Evolutionary conservation across 1,140 invertebrate species (phyloP), one percentile per base, ranked within the genome.

Genomic region (Drosophila rhopaloa): DNA sequence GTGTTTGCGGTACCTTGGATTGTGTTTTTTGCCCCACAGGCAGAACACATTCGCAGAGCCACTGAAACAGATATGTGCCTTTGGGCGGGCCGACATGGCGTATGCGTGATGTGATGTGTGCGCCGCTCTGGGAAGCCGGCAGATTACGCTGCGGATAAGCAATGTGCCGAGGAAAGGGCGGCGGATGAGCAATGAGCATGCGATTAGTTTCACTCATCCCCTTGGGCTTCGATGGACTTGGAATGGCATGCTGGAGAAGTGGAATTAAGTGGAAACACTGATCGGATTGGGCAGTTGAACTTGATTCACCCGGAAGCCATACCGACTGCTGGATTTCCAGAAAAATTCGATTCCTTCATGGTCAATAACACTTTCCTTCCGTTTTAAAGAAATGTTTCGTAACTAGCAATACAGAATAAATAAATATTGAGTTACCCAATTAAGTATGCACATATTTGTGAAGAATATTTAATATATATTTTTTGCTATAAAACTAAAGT

Each of bases 131-230:
- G 24, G 53, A 59, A 24, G 51, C 53, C 47, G 47, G 24, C 68
- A 57, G 70, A 70, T 79, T 68, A 50, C 61, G 61, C 48, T 76
- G 47, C 61, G 58, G 54, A 76, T 76, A 76, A 76, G 55, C 62
- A 57, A 67, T 44, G 55, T 58, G 73, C 37, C 48, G 48, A 32
- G 55, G 73, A 48, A 54, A 43, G 50, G 43, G 61, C 40, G 54
- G 54, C 47, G 55, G 73, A 76, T 76, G 73, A 76, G 73, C 61
- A 76, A 76, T 76, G 73, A 76, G 73, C 73, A 58, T 76, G 73
- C 73, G 73, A 76, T 76, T 76, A 76, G 73, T 59, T 76, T 72
- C 61, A 76, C 72, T 59, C 76, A 46, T 40, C 54, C 73, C 55
- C 37, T 9, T 4, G 7, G 41, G 68, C 54, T 32, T 37, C 73